phyloP scores from a whole-genome alignment of 1,140 invertebrate species.

The Megalopta genalis region DNA sequence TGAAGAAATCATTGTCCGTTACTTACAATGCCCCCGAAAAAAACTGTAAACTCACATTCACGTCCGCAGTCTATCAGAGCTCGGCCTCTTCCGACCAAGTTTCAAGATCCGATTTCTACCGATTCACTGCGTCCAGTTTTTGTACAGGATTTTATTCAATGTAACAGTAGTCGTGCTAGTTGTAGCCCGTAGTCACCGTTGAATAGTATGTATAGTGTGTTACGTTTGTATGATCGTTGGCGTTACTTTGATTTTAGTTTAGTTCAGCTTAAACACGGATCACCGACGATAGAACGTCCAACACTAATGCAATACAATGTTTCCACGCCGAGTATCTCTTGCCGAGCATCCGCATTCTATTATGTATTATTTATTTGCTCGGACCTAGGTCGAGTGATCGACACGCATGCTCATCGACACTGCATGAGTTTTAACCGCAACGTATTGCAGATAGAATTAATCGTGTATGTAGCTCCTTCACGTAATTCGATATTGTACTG shows the following conservation, averaged over 20 bases:
- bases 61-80: not conserved
- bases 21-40: not conserved
- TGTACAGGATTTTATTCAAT: conserved; percentile 28
- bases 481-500: conserved; percentile 8
- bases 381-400: conserved; percentile 1
- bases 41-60: not conserved
- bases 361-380: not conserved
- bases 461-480: conserved; percentile 22
- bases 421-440: conserved; percentile 49
- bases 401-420: conserved; percentile 43
- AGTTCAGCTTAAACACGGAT: not conserved
- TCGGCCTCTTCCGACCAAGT: no score
- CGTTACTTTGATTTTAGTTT: not conserved
- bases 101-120: not conserved
- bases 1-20: no score
- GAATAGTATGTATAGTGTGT: not conserved
- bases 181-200: conserved; percentile 11
- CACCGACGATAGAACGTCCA: no score
- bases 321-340: not conserved
- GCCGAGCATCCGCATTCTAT: not conserved
- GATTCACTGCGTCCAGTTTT: not conserved
- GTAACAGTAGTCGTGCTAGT: not conserved
- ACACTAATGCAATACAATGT: conserved; percentile 1
- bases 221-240: not conserved
- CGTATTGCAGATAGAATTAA: not conserved